Evolutionary conservation across 2,113 vertebrate genomes (phyloP).

Genomic region (Crotophaga sulcirostris): DNA sequence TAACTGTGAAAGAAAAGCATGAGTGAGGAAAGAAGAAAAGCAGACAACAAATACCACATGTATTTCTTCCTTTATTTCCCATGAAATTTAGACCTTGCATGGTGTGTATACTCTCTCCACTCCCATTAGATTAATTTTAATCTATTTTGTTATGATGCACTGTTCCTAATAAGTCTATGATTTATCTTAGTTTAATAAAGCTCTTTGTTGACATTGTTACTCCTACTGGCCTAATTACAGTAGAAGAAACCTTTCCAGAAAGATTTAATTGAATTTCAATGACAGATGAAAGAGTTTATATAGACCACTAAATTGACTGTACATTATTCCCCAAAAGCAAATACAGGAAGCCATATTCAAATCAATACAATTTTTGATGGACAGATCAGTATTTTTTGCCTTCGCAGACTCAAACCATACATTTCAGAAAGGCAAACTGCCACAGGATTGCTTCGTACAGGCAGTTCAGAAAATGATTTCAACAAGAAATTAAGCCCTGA

Average conservation of each 20-base stretch:
- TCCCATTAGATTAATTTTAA: neutral
- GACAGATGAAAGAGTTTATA: neutral
- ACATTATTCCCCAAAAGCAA: neutral
- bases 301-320: neutral
- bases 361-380: neutral
- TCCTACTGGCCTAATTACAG: neutral
- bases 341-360: neutral
- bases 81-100: neutral
- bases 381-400: neutral
- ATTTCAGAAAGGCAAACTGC: neutral
- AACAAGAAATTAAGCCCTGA: neutral
- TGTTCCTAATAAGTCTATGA: neutral
- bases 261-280: neutral
- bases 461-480: neutral
- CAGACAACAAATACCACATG: neutral
- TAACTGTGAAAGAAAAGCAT: neutral
- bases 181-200: neutral
- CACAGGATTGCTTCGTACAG: neutral
- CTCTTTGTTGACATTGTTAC: neutral
- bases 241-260: neutral
- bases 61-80: neutral
- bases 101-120: neutral
- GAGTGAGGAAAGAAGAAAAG: neutral
- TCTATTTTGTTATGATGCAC: neutral
- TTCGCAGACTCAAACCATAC: neutral